These are phyloP conservation scores for Leptodactylus fallax DNA, from an alignment of 2,797 vertebrate species.

Conservation along the genomic window DNA sequence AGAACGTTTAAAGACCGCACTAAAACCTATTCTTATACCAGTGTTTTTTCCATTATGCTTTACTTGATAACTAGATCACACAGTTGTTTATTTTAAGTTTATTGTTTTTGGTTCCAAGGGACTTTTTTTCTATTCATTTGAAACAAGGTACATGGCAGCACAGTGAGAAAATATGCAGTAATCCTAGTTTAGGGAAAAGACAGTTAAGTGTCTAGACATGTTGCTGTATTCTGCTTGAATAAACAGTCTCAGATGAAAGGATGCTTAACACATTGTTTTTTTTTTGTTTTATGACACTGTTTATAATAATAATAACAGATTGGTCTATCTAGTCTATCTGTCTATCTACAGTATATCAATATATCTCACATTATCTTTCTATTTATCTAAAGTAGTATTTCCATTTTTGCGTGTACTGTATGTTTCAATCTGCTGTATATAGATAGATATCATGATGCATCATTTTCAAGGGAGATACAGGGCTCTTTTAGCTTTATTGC, in stretches of 20 bases:
- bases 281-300: background rate
- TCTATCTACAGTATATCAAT: background rate
- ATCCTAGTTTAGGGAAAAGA: background rate
- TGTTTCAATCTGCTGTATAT: background rate
- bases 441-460: background rate
- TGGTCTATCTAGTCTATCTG: background rate
- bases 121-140: background rate
- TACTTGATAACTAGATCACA: constrained; percentile 18
- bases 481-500: background rate
- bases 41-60: background rate
- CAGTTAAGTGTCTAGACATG: constrained; percentile 12
- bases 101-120: constrained; percentile 8
- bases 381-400: background rate
- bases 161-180: background rate
- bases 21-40: background rate
- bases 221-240: constrained; percentile 3
- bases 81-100: constrained; percentile 16
- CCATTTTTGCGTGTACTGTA: background rate
- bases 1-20: background rate
- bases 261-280: constrained; percentile 1
- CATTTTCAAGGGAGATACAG: background rate
- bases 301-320: background rate
- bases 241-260: background rate
- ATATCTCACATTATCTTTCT: background rate
- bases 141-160: constrained; percentile 6